Evolutionary conservation across 37 sponge, comb jelly and placozoan species (phyloP), one percentile per base, ranked within the genome.

Genomic region (Halichondria panicea): DNA sequence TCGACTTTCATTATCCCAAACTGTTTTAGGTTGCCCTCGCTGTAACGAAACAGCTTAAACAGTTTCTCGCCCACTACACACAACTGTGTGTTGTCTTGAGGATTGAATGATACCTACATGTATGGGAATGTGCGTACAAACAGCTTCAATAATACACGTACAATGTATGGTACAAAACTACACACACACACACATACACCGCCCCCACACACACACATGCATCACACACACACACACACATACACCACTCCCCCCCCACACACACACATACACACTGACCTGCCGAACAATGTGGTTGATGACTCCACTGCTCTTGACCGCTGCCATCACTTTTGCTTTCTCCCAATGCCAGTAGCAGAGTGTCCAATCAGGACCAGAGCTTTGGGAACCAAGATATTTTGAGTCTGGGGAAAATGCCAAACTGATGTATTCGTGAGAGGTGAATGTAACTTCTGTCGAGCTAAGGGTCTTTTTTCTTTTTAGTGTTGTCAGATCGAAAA

Each of bases 341-440:
- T 97, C 98, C 98, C 98, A 97, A 8, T 88, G 88, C 98, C 98
- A 97, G 65, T 92, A 92, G 28, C 80, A 76, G 63, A 96, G 56
- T 3, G 68, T 84, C 96, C 93, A 92, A 45, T 85, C 89, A 30
- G 87, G 86, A 24, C 71, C 70, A 59, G 80, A 80, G 18, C 82
- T 70, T 57, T 95, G 98, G 30, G 93, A 78, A 5, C 87, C 75
- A 13, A 97, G 86, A 72, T 83, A 97, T 73, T 97, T 97, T 46
- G 94, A 92, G 75, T 97, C 98, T 18, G 98, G 93, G 37, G 98
- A 97, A 79, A 97, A 97, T 0, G 88, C 87, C 52, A 97, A 42
- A 48, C 98, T 95, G 54, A 89, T 84, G 63, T 75, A 89, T 66
- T 89, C 84, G 52, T 81, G 89, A 1, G 88, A 85, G 36, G 62